A percentile compares a stretch with the other conserved stretches of the same genome.
Evolutionary conservation across 2,888 invertebrate genomes (phyloP).

Genomic region (Eledona agricola): DNA sequence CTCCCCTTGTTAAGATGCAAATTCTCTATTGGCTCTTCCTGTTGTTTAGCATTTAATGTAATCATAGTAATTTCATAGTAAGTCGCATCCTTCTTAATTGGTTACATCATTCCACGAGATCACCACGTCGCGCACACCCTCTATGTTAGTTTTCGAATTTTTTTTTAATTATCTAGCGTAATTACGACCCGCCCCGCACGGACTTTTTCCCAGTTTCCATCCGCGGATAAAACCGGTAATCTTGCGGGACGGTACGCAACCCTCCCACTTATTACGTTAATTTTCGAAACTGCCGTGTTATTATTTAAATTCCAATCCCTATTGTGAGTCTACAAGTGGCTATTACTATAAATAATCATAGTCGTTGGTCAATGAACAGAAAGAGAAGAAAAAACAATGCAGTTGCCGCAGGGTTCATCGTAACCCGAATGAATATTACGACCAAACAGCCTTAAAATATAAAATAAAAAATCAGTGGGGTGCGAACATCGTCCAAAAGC

Average conservation of each 20-base stretch:
- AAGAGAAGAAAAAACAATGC: slow-evolving; percentile 50
- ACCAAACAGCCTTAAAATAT: slow-evolving; percentile 7
- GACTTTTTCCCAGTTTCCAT: slow-evolving; percentile 23
- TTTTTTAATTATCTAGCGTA: slow-evolving; percentile 13
- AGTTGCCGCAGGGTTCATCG: slow-evolving; percentile 48
- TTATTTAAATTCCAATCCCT: slow-evolving; percentile 62
- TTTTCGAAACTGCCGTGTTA: slow-evolving; percentile 58
- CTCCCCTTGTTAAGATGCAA: slow-evolving; percentile 49
- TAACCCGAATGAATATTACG: slow-evolving; percentile 48
- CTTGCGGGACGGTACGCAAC: slow-evolving; percentile 33
- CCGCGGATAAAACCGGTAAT: slow-evolving; percentile 34
- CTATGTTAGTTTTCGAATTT: too few species aligned
- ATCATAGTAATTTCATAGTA: slow-evolving; percentile 50
- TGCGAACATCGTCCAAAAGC: slow-evolving; percentile 38
- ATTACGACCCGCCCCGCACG: slow-evolving; percentile 22
- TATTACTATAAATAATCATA: slow-evolving; percentile 59
- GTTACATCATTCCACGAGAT: slow-evolving; percentile 44
- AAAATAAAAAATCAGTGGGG: slow-evolving; percentile 27
- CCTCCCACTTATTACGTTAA: slow-evolving; percentile 59
- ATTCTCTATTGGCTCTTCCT: slow-evolving; percentile 56
- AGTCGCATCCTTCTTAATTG: slow-evolving; percentile 49
- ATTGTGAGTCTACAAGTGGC: slow-evolving; percentile 59
- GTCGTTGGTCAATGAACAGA: slow-evolving; percentile 50
- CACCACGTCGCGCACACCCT: too few species aligned
- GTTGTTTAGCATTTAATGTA: slow-evolving; percentile 52